Percentiles rank a stretch among this genome's conserved stretches.
These are phyloP conservation scores for Leptinotarsa defecta DNA, from an alignment of 1,140 invertebrate species.

Conservation along the genomic window DNA sequence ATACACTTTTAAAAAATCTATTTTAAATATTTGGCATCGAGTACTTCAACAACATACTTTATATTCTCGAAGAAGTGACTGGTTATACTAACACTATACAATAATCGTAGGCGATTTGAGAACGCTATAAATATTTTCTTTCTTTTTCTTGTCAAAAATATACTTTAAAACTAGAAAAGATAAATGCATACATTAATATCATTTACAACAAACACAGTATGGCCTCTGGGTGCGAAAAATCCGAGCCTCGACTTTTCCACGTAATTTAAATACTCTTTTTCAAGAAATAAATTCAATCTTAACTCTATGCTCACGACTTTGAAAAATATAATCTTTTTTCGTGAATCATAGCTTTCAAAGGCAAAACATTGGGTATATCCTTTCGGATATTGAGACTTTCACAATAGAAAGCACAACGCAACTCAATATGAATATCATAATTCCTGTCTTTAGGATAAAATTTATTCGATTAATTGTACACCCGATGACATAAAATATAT, in stretches of 20 bases:
- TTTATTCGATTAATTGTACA: background rate
- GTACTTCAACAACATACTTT: constrained; percentile 49
- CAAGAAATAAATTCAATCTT: background rate
- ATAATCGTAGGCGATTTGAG: constrained; percentile 47
- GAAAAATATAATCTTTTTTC: constrained; percentile 39
- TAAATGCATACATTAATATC: constrained; percentile 37
- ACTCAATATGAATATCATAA: constrained; percentile 3
- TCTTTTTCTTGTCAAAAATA: constrained; percentile 51
- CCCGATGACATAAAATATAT: background rate
- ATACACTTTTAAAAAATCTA: constrained; percentile 33
- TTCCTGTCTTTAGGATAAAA: background rate
- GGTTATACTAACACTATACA: constrained; percentile 50
- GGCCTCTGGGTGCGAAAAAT: constrained; percentile 32
- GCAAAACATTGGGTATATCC: constrained; percentile 34
- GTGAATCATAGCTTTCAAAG: constrained; percentile 39
- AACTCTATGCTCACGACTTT: constrained; percentile 21
- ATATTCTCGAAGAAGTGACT: constrained; percentile 47
- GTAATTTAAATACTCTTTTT: constrained; percentile 5
- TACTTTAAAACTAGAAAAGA: constrained; percentile 48
- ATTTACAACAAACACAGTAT: constrained; percentile 39
- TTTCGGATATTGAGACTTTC: constrained; percentile 29
- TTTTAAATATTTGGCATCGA: constrained; percentile 54
- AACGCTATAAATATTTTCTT: constrained; percentile 49
- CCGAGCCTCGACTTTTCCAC: constrained; percentile 24
- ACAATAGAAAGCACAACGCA: constrained; percentile 5